Evolutionary conservation across 2,113 vertebrate species (phyloP).

Genomic region (Eira barbara): DNA sequence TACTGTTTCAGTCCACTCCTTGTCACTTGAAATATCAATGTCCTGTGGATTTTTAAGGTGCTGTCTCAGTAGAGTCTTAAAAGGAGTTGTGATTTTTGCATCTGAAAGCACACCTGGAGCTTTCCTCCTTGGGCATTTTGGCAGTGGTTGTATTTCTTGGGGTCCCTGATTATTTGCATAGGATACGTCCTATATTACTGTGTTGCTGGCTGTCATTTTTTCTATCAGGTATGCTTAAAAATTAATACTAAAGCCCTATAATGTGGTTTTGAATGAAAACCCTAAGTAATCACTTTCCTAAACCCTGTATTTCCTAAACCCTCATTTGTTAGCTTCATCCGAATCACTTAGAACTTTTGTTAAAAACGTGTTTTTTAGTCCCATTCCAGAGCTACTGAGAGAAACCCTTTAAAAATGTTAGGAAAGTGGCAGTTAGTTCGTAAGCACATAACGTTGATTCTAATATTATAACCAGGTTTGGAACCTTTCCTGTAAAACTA

Average conservation of each 20-base stretch:
- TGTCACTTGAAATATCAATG: conserved; percentile 18
- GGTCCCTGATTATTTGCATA: neutral
- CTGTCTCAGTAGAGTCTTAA: neutral
- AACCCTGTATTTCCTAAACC: neutral
- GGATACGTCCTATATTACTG: neutral
- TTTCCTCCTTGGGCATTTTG: conserved; percentile 2
- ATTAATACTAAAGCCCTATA: neutral
- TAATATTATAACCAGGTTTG: conserved; percentile 36
- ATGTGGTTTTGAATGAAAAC: conserved; percentile 36
- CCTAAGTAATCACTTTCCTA: neutral
- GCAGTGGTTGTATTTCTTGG: neutral
- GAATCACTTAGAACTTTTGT: conserved; percentile 23
- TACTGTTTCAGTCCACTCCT: neutral
- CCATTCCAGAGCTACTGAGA: neutral
- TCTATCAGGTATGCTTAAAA: neutral
- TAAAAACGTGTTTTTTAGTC: neutral
- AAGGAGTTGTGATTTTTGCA: conserved; percentile 21
- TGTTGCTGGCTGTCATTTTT: neutral
- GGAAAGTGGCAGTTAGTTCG: neutral
- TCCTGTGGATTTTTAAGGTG: conserved; percentile 44
- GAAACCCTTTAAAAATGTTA: neutral
- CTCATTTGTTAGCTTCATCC: neutral
- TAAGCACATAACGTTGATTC: neutral
- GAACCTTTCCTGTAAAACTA: conserved; percentile 13
- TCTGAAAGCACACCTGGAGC: neutral